Percentiles rank a stretch among this genome's conserved stretches.
phyloP scores from a whole-genome alignment of 30 jellyfish, hydroid and myxozoan species.

The Nemopilema nomurai region DNA sequence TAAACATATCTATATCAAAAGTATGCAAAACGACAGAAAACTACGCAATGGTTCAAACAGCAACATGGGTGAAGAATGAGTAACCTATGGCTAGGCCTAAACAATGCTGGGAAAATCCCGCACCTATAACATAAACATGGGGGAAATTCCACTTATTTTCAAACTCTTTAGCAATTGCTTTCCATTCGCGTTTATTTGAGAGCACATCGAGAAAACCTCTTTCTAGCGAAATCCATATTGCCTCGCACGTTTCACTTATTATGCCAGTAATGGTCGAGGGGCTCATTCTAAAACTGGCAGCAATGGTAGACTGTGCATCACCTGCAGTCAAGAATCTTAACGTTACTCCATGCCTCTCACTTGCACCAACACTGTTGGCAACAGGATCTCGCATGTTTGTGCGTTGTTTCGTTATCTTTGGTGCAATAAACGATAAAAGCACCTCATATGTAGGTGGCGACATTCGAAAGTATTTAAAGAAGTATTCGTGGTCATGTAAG shows the following conservation, averaged over 20 bases:
- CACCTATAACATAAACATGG: no score
- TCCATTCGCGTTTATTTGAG: slow-evolving; percentile 12
- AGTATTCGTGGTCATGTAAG: no score
- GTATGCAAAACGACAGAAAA: no score
- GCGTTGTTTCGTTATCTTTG: neutral
- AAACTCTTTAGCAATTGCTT: neutral
- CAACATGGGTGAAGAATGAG: no score
- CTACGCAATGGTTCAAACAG: no score
- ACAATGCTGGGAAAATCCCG: no score
- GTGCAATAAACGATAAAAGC: slow-evolving; percentile 13
- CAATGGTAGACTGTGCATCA: slow-evolving; percentile 12
- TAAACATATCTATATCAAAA: no score
- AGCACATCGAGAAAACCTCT: neutral
- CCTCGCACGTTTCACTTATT: slow-evolving; percentile 25
- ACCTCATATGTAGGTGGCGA: slow-evolving; percentile 47
- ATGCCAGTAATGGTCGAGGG: slow-evolving; percentile 1
- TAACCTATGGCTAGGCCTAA: no score
- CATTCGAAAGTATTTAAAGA: slow-evolving; percentile 45
- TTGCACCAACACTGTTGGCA: slow-evolving; percentile 9
- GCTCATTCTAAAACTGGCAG: slow-evolving; percentile 1
- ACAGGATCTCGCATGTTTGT: neutral
- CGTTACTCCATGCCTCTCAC: neutral
- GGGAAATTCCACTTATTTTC: slow-evolving; percentile 6
- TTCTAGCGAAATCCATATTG: neutral
- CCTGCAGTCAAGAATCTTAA: slow-evolving; percentile 9